Evolutionary conservation across 2,888 invertebrate species (phyloP), one percentile per base, ranked within the genome.

Genomic region (Eurytoma californica): DNA sequence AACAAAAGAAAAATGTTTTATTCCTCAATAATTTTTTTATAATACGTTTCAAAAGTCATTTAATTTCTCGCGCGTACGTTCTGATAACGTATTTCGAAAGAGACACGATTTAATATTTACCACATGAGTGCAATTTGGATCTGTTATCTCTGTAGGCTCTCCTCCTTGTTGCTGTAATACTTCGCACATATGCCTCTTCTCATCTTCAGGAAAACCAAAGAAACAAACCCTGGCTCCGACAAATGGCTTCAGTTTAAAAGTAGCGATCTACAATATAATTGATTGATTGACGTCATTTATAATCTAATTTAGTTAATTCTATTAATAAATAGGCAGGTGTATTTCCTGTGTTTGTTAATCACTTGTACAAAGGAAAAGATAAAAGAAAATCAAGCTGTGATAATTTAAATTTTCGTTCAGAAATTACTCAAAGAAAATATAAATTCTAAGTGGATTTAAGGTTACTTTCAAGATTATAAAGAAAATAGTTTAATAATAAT

Each of bases 141-240:
- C 97, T 85, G 96, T 96, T 83, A 94, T 92, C 76, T 91, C 88
- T 61, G 94, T 93, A 81, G 95, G 94, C 81, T 94, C 93, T 82
- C 94, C 94, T 83, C 94, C 94, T 91, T 98, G 97, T 88, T 94
- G 94, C 85, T 94, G 92, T 80, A 98, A 93, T 84, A 97, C 94
- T 88, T 97, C 97, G 81, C 95, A 94, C 97, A 98, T 98, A 89
- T 98, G 97, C 87, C 94, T 94, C 88, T 95, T 94, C 90, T 98
- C 98, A 86, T 97, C 97, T 80, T 94, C 94, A 3, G 96, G 94
- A 91, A 98, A 98, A 7, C 98, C 98, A 86, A 95, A 93, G 90
- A 98, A 97, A 90, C 96, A 95, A 67, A 98, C 94, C 86, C 94
- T 93, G 77, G 96, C 95, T 47, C 97, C 97, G 89, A 95, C 95